Percentiles rank a stretch among this genome's conserved stretches.
Evolutionary conservation across 2,888 invertebrate genomes (phyloP).

Genomic region (Papilio gigon): DNA sequence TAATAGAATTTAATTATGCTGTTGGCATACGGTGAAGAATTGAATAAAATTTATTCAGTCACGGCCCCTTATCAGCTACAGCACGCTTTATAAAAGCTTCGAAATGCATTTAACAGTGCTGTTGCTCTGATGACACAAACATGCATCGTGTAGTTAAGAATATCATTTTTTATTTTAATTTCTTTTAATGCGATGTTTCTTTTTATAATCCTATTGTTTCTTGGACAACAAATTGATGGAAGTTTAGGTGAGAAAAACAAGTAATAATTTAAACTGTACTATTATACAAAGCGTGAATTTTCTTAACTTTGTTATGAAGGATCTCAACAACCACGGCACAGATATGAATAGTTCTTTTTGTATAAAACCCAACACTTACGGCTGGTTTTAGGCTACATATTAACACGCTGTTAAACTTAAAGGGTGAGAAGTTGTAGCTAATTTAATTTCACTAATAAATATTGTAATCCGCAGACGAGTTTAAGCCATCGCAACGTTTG

Average conservation of each 20-base stretch:
- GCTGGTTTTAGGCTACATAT: too few relatives aligned
- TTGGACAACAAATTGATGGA: constrained; percentile 20
- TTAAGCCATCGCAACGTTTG: not conserved
- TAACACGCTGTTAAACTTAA: too few relatives aligned
- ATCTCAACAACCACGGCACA: too few relatives aligned
- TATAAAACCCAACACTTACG: too few relatives aligned
- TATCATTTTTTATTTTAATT: not conserved
- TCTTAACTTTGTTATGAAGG: too few relatives aligned
- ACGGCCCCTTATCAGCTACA: constrained; percentile 34
- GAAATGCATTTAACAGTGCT: not conserved
- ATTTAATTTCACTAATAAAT: not conserved
- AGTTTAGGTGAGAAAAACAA: constrained; percentile 10
- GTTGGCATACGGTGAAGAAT: constrained; percentile 20
- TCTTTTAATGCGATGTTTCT: constrained; percentile 13
- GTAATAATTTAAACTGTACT: not conserved
- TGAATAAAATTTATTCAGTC: constrained; percentile 27
- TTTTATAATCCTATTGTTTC: constrained; percentile 10
- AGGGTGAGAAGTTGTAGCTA: too few relatives aligned
- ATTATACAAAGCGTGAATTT: too few relatives aligned
- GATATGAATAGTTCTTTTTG: too few relatives aligned
- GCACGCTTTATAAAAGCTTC: constrained; percentile 18
- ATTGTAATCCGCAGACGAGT: constrained; percentile 1
- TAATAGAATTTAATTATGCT: constrained; percentile 37
- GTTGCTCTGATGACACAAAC: not conserved
- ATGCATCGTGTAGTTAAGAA: not conserved